Base-by-base conservation (phyloP, 2,797 vertebrate genomes). In the Moxostoma hubbsi region DNA sequence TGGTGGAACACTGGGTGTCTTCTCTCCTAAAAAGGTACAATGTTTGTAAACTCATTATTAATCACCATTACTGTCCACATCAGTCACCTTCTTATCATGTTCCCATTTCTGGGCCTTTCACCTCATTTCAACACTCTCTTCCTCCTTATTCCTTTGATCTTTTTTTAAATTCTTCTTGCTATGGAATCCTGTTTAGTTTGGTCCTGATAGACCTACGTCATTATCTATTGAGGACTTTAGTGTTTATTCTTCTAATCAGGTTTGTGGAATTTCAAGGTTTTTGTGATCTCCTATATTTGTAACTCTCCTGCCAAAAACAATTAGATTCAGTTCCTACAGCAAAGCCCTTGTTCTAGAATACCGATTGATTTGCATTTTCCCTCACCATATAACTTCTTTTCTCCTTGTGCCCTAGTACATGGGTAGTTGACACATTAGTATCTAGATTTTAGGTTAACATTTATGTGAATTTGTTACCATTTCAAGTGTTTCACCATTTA, bases 11-110 rank as follows among this genome's bases (percentile, higher is more conserved):
- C 90, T 99, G 86, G 98, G 98, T 0, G 98, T 99, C 67, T 99
- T 99, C 88, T 99, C 98, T 24, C 98, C 98, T 58, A 99, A 99
- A 94, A 99, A 99, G 98, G 98, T 99, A 95, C 49, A 62, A n/a
- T 66, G 65, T 51, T 36, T 36, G 13, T 55, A 62, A 16, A 43
- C 10, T 73, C 36, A 9, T 36, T 36, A 36, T 36, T 36, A 36
- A 36, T 70, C 51, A 13, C 12, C 61, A 50, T 64, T 62, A 69
- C 49, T 62, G 43, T 12, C 13, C 70, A n/a, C 57, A 47, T 69
- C 18, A 55, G 43, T 80, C 58, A 43, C 1, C 36, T 50, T 49
- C 10, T 50, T 49, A 15, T 13, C 9, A 5, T 63, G 57, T 47
- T 5, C 12, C 58, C 18, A 47, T 57, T 3, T 55, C 63, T 36